Evolutionary conservation across 2,888 invertebrate genomes (phyloP).

Genomic region (Morpho deidamia): DNA sequence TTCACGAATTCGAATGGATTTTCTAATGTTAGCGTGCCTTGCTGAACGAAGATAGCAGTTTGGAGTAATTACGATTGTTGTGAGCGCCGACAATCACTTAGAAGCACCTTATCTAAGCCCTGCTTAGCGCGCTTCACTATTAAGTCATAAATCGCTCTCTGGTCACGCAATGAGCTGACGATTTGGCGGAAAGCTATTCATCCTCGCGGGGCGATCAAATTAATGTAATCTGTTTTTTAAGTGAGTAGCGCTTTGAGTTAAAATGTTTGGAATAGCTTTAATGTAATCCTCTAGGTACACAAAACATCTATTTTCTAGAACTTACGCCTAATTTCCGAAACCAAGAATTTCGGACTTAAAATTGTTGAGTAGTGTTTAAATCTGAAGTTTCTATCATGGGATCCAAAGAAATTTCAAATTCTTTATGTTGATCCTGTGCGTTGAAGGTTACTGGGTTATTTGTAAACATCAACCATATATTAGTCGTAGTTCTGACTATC

Average conservation of each 20-base stretch:
- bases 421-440: no score
- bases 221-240: conserved; percentile 33
- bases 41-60: conserved; percentile 64
- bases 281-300: no score
- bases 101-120: conserved; percentile 74
- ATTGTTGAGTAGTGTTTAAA: no score
- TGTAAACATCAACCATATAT: no score
- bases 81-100: conserved; percentile 77
- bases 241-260: background rate
- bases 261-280: background rate
- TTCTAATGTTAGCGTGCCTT: conserved; percentile 70
- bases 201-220: conserved; percentile 61
- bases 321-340: no score
- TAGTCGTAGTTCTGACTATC: no score
- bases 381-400: no score
- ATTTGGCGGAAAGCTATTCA: conserved; percentile 63
- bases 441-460: no score
- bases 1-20: conserved; percentile 53
- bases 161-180: conserved; percentile 72
- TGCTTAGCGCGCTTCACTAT: conserved; percentile 73
- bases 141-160: conserved; percentile 72
- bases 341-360: no score
- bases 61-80: conserved; percentile 77
- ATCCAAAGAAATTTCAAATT: no score
- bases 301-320: no score